Base-by-base conservation (phyloP, 2,888 invertebrate genomes). In the Eupeodes luniger region DNA sequence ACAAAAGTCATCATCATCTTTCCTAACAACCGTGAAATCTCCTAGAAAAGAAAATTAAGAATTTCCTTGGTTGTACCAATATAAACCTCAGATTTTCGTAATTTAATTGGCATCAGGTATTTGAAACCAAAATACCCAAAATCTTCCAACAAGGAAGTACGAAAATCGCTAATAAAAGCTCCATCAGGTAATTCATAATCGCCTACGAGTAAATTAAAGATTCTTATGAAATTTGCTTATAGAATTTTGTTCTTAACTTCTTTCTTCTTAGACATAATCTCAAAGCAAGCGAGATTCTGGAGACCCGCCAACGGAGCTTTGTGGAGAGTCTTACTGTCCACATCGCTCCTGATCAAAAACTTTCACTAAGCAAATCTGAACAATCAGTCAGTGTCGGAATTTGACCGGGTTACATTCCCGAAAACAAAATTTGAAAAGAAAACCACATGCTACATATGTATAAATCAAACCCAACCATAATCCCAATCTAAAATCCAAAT, bases 121-220 rank as follows among this genome's bases (percentile, higher is more conserved):
- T 6, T n/a, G n/a, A 6, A n/a, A 51, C 19, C 19, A 19, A 19
- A 19, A 19, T 19, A 51, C n/a, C 51, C 14, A 51, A 51, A 51
- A 51, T 51, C 51, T n/a, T n/a, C 51, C n/a, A 51, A 51, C 51
- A 51, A 51, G 51, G n/a, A n/a, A 51, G n/a, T 51, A 36, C 51
- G 51, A n/a, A 51, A 51, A 51, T 51, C n/a, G 7, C 6, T 51
- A n/a, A 51, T 51, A 14, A 51, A 51, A 51, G 9, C 7, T 51
- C 51, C n/a, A 51, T 51, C 51, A 51, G 51, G 51, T 51, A 51
- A 51, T 51, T 51, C 51, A 5, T 51, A 4, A 51, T 51, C 51
- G 51, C 51, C n/a, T 51, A 19, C 19, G 19, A 19, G 19, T 19
- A 19, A 19, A 19, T 19, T 19, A 19, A 36, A 36, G 2, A 7